Evolutionary conservation across 2,113 vertebrate species (phyloP), one percentile per base, ranked within the genome.

Genomic region (Aplodontia rufa): DNA sequence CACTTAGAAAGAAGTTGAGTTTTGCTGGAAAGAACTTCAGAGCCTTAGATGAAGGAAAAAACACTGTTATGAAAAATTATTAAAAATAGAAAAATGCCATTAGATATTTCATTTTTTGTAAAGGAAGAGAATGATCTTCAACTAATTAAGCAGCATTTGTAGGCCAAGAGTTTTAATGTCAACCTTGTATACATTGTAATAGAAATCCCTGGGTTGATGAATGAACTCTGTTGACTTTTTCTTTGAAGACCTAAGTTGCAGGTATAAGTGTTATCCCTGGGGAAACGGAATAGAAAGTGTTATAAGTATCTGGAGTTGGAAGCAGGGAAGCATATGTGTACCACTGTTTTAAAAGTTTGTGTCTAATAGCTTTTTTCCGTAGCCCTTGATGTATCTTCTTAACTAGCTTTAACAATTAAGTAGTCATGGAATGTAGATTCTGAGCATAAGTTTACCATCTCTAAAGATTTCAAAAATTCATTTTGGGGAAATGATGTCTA

Each of bases 81-180:
- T 58, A 11, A 62, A 94, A 96, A 96, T 93, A 74, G 90, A 95
- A 92, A 90, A 97, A 95, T 95, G 14, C 37, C n/a, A 86, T 60
- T 32, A 74, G 26, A 86, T 32, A 55, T 66, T 84, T 93, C 5
- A 71, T 71, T 97, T 76, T 74, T 78, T 79, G 22, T 96, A 93
- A 91, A 98, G 49, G 82, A 97, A 97, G n/a, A 96, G 28, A 19
- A 95, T 96, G 16, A 28, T 49, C 16, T 19, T 96, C 37, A 84
- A 5, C 47, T 97, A 96, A 78, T 94, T 96, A 97, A 96, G 87
- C 45, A 80, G 55, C 4, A 47, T 95, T 49, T 96, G 2, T 84
- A 87, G 64, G 58, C 32, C 42, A 62, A 1, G 64, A 60, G 40
- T 24, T 74, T 88, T 84, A 0, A 2, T 87, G 55, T 87, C 28